Evolutionary conservation across 1,140 invertebrate species (phyloP), one percentile per base, ranked within the genome.

Genomic region (Leptinotarsa undecemlineata): DNA sequence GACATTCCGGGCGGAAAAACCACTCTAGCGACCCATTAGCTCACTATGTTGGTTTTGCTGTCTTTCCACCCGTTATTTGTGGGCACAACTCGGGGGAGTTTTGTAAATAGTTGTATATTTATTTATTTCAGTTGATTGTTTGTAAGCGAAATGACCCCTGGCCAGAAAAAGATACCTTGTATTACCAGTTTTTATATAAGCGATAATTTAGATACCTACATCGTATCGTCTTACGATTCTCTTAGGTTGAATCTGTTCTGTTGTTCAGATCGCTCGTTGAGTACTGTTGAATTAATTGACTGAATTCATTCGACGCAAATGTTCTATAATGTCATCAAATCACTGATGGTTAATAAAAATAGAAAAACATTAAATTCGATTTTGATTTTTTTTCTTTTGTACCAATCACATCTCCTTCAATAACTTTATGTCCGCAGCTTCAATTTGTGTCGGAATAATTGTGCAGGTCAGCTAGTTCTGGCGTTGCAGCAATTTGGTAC

Each of bases 101-200:
- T 61, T 77, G 76, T 77, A 77, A 26, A 77, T 77, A 76, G 76
- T 62, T 75, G 76, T 77, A 77, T 61, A 73, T 75, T 77, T 75
- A 77, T 75, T 77, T 77, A 77, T 77, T 77, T 74, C 70, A 21
- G 19, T 23, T 73, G 14, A 48, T 74, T 61, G 70, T 23, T 23
- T 26, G 66, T 61, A 72, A 61, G 64, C 57, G 75, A 48, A 74
- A 70, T 66, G 67, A 69, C n/a, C 48, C 48, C 19, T 42, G 68
- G 68, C 51, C 15, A 15, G 51, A 57, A 57, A 14, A 57, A 33
- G n/a, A 64, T 64, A 64, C 19, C 48, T 4, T 33, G 33, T 62
- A 73, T 77, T 63, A 70, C 21, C 61, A 61, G 48, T 20, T 48
- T 66, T 66, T 15, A 15, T 6, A 64, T 11, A 66, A 47, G 57